phyloP scores from a whole-genome alignment of 2,888 invertebrate species.

The Helicoverpa assulta region DNA sequence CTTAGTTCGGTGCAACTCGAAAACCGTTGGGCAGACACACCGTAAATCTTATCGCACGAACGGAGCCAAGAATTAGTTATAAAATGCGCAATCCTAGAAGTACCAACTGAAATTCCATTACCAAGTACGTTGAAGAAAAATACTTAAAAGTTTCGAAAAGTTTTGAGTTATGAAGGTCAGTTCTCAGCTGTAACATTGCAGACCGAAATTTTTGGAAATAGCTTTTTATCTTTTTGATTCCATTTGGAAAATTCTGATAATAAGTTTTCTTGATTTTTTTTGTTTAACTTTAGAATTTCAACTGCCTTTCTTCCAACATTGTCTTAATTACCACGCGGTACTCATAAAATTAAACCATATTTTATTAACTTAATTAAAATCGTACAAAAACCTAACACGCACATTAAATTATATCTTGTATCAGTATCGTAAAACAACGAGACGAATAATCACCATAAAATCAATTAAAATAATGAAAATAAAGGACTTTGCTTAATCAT shows the following conservation, averaged over 20 bases:
- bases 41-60: constrained; percentile 63
- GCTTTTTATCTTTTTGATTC: background rate
- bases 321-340: background rate
- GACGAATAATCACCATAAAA: constrained; percentile 44
- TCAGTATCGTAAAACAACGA: constrained; percentile 18
- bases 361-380: constrained; percentile 30
- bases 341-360: constrained; percentile 4
- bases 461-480: constrained; percentile 50
- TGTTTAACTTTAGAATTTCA: background rate
- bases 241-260: background rate
- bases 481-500: constrained; percentile 34
- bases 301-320: no score
- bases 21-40: constrained; percentile 58
- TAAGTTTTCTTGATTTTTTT: background rate
- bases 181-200: constrained; percentile 22
- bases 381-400: constrained; percentile 25
- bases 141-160: constrained; percentile 52
- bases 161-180: constrained; percentile 51
- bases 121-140: constrained; percentile 50
- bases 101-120: constrained; percentile 56
- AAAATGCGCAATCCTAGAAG: constrained; percentile 56
- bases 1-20: constrained; percentile 52
- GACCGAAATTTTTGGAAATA: background rate
- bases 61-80: constrained; percentile 63
- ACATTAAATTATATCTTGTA: constrained; percentile 36